These are phyloP conservation scores for Pocillopora verrucosa DNA, from an alignment of 64 coral and sea anemone genomes.

Conservation along the genomic window DNA sequence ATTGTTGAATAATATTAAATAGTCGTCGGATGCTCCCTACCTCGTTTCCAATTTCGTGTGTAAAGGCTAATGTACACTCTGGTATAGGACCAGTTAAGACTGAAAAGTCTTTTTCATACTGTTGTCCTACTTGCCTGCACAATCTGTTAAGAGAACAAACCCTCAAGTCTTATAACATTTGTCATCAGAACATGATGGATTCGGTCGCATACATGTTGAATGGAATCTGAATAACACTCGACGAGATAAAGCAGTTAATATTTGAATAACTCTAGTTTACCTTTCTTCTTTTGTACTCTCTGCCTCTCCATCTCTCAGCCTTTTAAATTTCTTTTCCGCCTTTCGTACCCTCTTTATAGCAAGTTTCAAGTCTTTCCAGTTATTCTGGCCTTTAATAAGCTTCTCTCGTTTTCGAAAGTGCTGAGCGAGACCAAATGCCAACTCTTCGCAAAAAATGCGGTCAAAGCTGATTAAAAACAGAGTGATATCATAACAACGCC, in stretches of 20 bases:
- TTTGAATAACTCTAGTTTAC: background rate
- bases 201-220: too few species aligned
- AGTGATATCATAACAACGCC: too few species aligned
- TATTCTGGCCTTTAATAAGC: background rate
- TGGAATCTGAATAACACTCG: too few species aligned
- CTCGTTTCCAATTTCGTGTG: background rate
- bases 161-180: background rate
- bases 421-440: background rate
- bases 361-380: background rate
- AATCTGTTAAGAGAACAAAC: background rate
- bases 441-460: slow-evolving; percentile 3
- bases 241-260: too few species aligned
- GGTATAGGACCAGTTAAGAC: background rate
- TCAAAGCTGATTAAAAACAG: slow-evolving; percentile 29
- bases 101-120: slow-evolving; percentile 5
- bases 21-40: background rate
- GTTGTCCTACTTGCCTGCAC: background rate
- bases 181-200: too few species aligned
- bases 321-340: background rate
- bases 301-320: background rate
- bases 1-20: too few species aligned
- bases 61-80: slow-evolving; percentile 7
- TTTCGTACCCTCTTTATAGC: background rate
- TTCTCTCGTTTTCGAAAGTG: slow-evolving; percentile 1
- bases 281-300: slow-evolving; percentile 3